Evolutionary conservation across 2,797 vertebrate species (phyloP), one percentile per base, ranked within the genome.

Genomic region (Enteromius trimaculatus): DNA sequence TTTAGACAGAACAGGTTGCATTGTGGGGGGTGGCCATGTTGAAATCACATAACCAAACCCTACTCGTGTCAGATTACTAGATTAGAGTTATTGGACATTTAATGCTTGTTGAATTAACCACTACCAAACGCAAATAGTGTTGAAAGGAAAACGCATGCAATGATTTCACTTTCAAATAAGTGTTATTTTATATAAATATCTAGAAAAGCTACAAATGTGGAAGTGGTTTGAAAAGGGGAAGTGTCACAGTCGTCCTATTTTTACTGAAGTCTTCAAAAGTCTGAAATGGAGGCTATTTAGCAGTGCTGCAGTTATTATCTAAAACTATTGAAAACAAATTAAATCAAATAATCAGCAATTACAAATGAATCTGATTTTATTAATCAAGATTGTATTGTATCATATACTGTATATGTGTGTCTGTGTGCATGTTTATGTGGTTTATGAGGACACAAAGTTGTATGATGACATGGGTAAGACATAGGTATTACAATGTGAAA

Each of bases 151-250:
- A 47, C 3, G 8, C 0, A 19, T 37, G 34, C 16, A 68, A 55
- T 53, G 39, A 55, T 1, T 13, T 19, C 17, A 65, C 16, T 21
- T 11, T 26, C 1, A 14, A 26, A 55, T 26, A 16, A 14, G 58
- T 3, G 17, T 26, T 44, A 47, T 29, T 55, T 29, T 21, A 55
- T 7, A 55, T 1, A 80, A 65, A 80, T 72, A 39, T 64, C 39
- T 7, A 72, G 79, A 49, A 81, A 81, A 6, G 39, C 53, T 17
- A 23, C 42, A 51, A 62, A 29, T 13, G 42, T n/a, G 66, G 80
- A 81, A 74, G 55, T 26, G 69, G 29, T 58, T 29, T 2, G 31
- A 64, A 64, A 72, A 70, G 17, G 4, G 29, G 80, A 81, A 74
- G 58, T 21, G 29, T 55, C 39, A 81, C 19, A 64, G 8, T n/a